A percentile compares a stretch with the other conserved stretches of the same genome.
These are phyloP conservation scores for Onthophagus taurus DNA, from an alignment of 1,140 invertebrate genomes.

Conservation along the genomic window DNA sequence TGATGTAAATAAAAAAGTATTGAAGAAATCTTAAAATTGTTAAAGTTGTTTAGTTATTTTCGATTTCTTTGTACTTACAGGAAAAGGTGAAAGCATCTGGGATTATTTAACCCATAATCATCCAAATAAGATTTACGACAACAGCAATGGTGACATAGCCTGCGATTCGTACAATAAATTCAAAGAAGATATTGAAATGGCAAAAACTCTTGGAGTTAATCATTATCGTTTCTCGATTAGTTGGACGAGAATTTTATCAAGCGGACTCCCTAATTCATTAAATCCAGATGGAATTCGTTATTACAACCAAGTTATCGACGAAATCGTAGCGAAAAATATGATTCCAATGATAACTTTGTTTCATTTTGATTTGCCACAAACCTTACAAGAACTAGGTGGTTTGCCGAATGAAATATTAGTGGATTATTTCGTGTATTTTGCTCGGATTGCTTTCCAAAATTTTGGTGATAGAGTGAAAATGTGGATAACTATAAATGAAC, in stretches of 20 bases:
- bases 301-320: conserved; percentile 46
- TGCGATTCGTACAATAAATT: conserved; percentile 41
- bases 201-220: conserved; percentile 45
- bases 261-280: conserved; percentile 37
- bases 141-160: conserved; percentile 44
- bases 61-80: conserved; percentile 29
- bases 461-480: conserved; percentile 34
- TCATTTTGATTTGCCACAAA: conserved; percentile 29
- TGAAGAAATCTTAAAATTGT: no score
- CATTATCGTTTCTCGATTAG: conserved; percentile 47
- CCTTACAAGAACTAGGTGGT: conserved; percentile 32
- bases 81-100: conserved; percentile 44
- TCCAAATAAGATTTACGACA: conserved; percentile 42
- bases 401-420: conserved; percentile 31
- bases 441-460: conserved; percentile 16
- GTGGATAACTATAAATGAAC: conserved; percentile 39
- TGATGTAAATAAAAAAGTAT: no score
- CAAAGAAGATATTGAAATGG: no score
- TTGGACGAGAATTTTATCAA: conserved; percentile 49
- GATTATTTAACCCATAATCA: conserved; percentile 45
- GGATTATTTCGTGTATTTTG: conserved; percentile 33
- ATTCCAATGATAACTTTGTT: conserved; percentile 46
- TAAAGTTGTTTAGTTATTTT: no score
- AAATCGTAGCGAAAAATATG: conserved; percentile 39
- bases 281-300: conserved; percentile 44